Evolutionary conservation across 1,140 invertebrate species (phyloP), one percentile per base, ranked within the genome.

Genomic region (Dermatophagoides farinae): DNA sequence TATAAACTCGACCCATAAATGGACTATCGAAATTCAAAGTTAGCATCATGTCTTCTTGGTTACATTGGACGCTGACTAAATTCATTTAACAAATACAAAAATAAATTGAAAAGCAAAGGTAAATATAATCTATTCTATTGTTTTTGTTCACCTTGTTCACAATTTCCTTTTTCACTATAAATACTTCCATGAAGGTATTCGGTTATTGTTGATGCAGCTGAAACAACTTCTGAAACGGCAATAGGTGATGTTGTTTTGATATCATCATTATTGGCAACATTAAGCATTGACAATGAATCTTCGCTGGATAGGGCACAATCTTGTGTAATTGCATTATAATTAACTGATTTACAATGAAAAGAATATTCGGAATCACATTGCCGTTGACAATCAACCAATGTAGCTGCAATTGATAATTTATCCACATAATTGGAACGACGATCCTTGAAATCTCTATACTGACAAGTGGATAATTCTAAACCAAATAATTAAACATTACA

Each of bases 61-160:
- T 77, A 64, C 76, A 77, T 61, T 77, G 74, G 0, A 77, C 76
- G 39, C 70, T 68, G 49, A 77, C 76, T 77, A 63, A 57, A 66
- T 63, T 20, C 8, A 31, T 31, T 18, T 57, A 31, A 47, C 1
- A 1, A 16, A n/a, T 25, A 16, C 1, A 50, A 50, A 16, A 12
- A 14, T 50, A 1, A 16, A 16, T 18, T 18, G 12, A 18, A 43
- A 43, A 16, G 10, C 5, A 14, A 10, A 41, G 9, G 40, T 41
- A 41, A 49, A 49, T 49, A 11, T 18, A 50, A 50, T 18, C 1
- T 11, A 8, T n/a, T 4, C 12, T 50, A 43, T 4, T 4, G 12
- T 43, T 43, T 43, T 23, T 5, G 25, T 64, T 64, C 65, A 76
- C 75, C 74, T 65, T 75, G 76, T 57, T 74, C 75, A 65, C 75